Percentiles rank a stretch among this genome's conserved stretches.
Conservation (phyloP, 2,113 vertebrate genomes). For the Nanorana parkeri region DNA sequence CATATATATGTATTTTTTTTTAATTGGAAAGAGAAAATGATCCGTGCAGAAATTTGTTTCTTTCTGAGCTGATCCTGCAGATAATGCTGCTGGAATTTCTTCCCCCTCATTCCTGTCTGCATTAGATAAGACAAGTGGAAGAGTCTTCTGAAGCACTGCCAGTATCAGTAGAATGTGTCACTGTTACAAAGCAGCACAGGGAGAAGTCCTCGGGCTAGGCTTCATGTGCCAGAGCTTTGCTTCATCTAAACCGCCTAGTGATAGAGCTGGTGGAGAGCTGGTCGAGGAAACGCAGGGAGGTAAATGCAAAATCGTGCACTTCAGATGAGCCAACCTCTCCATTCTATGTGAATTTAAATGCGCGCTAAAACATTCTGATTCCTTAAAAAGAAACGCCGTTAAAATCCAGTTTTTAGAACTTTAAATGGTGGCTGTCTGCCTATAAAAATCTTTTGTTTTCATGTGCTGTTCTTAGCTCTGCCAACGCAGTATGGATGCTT, state of each 20-base stretch:
- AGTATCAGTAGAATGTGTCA: constrained; percentile 3
- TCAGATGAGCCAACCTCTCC: too few species aligned
- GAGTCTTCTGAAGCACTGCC: not conserved
- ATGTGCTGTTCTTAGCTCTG: too few species aligned
- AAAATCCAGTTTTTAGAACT: too few species aligned
- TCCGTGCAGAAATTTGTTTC: not conserved
- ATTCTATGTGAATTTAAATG: too few species aligned
- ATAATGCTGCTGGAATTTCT: constrained; percentile 3
- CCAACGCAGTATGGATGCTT: too few species aligned
- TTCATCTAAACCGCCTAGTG: constrained; percentile 5
- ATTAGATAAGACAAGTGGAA: constrained; percentile 29
- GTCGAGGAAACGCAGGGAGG: not conserved
- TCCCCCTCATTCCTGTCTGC: not conserved
- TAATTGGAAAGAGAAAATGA: not conserved
- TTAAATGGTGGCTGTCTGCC: too few species aligned
- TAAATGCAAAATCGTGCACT: not conserved
- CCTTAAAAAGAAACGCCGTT: too few species aligned
- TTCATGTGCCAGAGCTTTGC: constrained; percentile 12
- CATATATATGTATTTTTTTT: not conserved
- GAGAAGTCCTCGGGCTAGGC: constrained; percentile 3
- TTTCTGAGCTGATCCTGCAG: constrained; percentile 1
- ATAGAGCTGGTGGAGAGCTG: not conserved
- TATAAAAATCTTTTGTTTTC: too few species aligned
- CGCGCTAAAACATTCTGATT: too few species aligned
- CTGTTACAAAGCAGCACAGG: not conserved